Evolutionary conservation across 2,113 vertebrate species (phyloP).

Genomic region (Tachuris rubrigastra): DNA sequence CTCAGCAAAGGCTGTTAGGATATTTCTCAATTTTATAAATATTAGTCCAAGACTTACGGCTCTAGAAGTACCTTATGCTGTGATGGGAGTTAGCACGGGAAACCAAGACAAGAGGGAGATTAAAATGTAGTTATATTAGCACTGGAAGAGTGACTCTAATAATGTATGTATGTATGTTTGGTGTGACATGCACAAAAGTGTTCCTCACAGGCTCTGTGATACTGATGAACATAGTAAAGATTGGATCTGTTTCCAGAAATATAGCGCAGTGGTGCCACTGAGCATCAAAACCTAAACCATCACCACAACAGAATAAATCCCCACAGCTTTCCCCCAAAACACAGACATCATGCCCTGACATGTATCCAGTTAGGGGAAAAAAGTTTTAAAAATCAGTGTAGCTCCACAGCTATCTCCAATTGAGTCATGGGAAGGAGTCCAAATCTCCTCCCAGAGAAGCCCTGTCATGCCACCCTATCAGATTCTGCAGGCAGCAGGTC

Average conservation of each 20-base stretch:
- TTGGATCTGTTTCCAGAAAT: not conserved
- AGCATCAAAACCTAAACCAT: not conserved
- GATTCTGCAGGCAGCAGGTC: not conserved
- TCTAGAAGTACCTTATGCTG: not conserved
- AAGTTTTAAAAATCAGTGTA: not conserved
- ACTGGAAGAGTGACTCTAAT: not conserved
- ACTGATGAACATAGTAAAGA: not conserved
- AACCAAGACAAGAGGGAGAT: not conserved
- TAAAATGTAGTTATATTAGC: not conserved
- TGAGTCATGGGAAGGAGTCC: not conserved
- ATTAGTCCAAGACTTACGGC: not conserved
- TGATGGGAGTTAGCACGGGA: not conserved
- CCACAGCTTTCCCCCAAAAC: not conserved
- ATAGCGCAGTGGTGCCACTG: no score
- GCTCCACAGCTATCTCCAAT: not conserved
- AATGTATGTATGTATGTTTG: fast-evolving
- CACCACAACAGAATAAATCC: not conserved
- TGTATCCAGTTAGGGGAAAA: not conserved
- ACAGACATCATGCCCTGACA: not conserved
- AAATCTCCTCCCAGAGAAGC: not conserved
- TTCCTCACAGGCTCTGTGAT: not conserved
- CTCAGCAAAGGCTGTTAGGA: not conserved
- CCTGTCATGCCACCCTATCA: not conserved
- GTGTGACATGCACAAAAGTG: not conserved
- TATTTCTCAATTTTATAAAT: not conserved